These are phyloP conservation scores for Griposia aprilina DNA, from an alignment of 2,888 invertebrate species.

Conservation along the genomic window DNA sequence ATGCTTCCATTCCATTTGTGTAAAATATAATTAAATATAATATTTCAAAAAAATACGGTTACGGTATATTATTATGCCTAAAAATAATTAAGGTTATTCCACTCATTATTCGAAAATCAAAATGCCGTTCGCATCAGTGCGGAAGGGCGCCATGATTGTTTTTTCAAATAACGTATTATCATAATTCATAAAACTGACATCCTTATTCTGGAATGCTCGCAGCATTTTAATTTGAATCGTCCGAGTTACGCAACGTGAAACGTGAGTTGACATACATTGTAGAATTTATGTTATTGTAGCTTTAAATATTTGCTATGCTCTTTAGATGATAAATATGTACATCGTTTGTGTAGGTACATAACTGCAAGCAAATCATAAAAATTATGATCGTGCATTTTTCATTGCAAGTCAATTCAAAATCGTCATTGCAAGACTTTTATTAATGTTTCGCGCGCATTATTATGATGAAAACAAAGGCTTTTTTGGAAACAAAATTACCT, in stretches of 20 bases:
- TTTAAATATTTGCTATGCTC: conserved; percentile 47
- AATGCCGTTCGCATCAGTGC: conserved; percentile 48
- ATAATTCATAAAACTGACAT: conserved; percentile 52
- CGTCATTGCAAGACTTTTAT: background rate
- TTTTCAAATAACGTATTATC: conserved; percentile 60
- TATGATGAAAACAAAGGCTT: background rate
- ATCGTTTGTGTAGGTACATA: conserved; percentile 14
- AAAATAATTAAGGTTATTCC: conserved; percentile 11
- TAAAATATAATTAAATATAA: too few species aligned
- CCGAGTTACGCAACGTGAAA: conserved; percentile 53
- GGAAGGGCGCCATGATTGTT: conserved; percentile 53
- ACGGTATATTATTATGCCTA: background rate
- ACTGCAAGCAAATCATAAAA: background rate
- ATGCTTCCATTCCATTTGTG: too few species aligned
- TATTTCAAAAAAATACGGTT: too few species aligned
- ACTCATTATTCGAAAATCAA: conserved; percentile 42
- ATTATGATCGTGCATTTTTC: background rate
- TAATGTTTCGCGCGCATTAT: background rate
- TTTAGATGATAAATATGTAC: conserved; percentile 24
- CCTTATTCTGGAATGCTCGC: conserved; percentile 60
- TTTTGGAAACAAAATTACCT: background rate
- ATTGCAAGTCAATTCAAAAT: background rate
- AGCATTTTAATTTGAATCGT: conserved; percentile 63
- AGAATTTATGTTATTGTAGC: conserved; percentile 37
- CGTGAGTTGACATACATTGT: conserved; percentile 37